phyloP scores from a whole-genome alignment of 2,888 invertebrate genomes.

The Epistrophella euchroma region DNA sequence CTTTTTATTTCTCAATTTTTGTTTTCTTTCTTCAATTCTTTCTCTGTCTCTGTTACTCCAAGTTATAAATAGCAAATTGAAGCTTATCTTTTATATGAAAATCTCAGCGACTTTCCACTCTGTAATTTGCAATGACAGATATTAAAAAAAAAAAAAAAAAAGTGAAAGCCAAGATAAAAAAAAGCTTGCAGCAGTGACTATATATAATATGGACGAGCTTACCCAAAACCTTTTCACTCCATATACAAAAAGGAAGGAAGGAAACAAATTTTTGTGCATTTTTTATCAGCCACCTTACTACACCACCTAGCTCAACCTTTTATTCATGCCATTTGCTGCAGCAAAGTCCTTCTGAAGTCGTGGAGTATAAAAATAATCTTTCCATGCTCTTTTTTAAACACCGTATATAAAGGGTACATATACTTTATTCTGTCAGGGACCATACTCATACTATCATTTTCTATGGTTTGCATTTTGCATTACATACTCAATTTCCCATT shows the following conservation, averaged over 20 bases:
- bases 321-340: slow-evolving; percentile 47
- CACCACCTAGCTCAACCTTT: slow-evolving; percentile 12
- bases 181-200: slow-evolving; percentile 16
- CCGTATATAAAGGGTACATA: background rate
- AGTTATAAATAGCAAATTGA: slow-evolving; percentile 54
- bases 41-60: slow-evolving; percentile 38
- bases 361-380: slow-evolving; percentile 58
- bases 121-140: slow-evolving; percentile 61
- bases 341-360: slow-evolving; percentile 27
- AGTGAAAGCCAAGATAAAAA: slow-evolving; percentile 35
- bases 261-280: slow-evolving; percentile 56
- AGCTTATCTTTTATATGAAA: slow-evolving; percentile 70
- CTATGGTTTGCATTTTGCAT: slow-evolving; percentile 45
- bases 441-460: slow-evolving; percentile 18
- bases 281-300: slow-evolving; percentile 53
- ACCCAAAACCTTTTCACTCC: background rate
- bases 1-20: slow-evolving; percentile 16
- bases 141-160: slow-evolving; percentile 34
- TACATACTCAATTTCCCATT: slow-evolving; percentile 67
- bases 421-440: background rate
- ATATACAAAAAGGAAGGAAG: slow-evolving; percentile 39
- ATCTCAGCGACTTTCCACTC: slow-evolving; percentile 67
- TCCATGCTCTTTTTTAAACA: slow-evolving; percentile 27
- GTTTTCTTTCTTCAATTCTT: background rate
- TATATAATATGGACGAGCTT: background rate